These are phyloP conservation scores for Synanthedon formicaeformis DNA, from an alignment of 2,888 invertebrate species.

Conservation along the genomic window DNA sequence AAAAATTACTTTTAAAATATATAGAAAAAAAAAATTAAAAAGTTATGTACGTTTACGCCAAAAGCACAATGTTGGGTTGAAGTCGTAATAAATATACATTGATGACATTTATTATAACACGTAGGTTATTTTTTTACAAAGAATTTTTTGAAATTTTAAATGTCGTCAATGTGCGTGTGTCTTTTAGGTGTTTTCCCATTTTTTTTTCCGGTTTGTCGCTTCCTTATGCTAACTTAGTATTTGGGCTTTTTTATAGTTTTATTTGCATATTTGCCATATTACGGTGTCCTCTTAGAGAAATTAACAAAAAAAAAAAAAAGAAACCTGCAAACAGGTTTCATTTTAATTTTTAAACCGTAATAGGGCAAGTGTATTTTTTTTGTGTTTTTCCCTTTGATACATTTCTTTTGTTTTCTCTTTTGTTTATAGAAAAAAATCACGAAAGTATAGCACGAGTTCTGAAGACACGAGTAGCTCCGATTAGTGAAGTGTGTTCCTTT, in stretches of 20 bases:
- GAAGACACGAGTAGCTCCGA: constrained; percentile 60
- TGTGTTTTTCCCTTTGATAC: constrained; percentile 35
- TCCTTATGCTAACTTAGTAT: constrained; percentile 20
- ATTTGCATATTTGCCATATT: constrained; percentile 19
- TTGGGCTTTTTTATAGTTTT: constrained; percentile 28
- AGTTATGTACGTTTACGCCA: too few species aligned
- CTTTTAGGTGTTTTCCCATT: too few species aligned
- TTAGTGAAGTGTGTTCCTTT: constrained; percentile 42
- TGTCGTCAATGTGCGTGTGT: too few species aligned
- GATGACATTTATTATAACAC: too few species aligned
- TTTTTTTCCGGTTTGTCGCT: constrained; percentile 35
- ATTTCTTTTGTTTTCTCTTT: constrained; percentile 34
- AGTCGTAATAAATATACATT: too few species aligned
- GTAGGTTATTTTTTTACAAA: too few species aligned
- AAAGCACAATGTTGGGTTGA: too few species aligned
- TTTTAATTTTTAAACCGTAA: constrained; percentile 8
- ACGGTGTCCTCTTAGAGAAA: constrained; percentile 6
- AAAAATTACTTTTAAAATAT: too few species aligned
- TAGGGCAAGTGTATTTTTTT: constrained; percentile 24
- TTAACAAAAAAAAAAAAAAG: too few species aligned
- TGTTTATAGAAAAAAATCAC: constrained; percentile 66
- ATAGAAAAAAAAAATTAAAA: too few species aligned
- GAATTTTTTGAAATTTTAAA: too few species aligned
- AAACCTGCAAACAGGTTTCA: too few species aligned
- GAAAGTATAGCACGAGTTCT: constrained; percentile 63